phyloP scores from a whole-genome alignment of 2,113 vertebrate genomes.

The Leptobrachium ailaonicum region DNA sequence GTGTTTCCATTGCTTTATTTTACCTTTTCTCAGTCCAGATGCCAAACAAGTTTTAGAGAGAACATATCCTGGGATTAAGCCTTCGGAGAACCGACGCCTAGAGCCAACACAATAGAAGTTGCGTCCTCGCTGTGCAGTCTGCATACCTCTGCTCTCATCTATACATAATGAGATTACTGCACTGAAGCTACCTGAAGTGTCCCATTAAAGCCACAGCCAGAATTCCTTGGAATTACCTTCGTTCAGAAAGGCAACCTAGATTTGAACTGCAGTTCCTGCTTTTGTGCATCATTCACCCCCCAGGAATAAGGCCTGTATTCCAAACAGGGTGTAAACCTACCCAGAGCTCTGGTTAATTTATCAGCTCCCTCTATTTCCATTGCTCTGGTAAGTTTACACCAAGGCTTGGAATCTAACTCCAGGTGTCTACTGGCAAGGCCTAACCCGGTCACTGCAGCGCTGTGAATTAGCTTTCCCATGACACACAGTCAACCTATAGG shows the following conservation, averaged over 20 bases:
- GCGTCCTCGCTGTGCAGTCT: constrained; percentile 42
- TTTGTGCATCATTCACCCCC: too few species aligned
- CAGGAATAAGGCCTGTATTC: too few species aligned
- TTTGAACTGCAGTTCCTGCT: constrained; percentile 6
- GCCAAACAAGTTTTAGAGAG: constrained; percentile 22
- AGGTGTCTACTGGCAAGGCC: too few species aligned
- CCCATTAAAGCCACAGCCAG: constrained; percentile 13
- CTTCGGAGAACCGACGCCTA: constrained; percentile 5
- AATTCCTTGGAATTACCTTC: constrained; percentile 39
- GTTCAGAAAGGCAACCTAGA: constrained; percentile 33
- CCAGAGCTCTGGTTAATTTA: too few species aligned
- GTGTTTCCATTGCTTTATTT: constrained; percentile 13
- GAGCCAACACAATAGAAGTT: constrained; percentile 24
- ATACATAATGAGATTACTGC: constrained; percentile 49
- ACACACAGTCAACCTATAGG: too few species aligned
- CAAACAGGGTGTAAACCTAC: too few species aligned
- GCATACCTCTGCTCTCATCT: constrained; percentile 48
- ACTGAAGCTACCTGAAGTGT: constrained; percentile 42
- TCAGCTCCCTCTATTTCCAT: too few species aligned
- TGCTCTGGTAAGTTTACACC: too few species aligned
- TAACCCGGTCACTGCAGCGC: too few species aligned
- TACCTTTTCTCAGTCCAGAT: constrained; percentile 12
- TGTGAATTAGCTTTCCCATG: too few species aligned
- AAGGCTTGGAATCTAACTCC: too few species aligned
- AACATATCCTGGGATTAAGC: constrained; percentile 21